A percentile compares a stretch with the other conserved stretches of the same genome.
phyloP scores from a whole-genome alignment of 2,797 vertebrate species.

The Limosa lapponica region DNA sequence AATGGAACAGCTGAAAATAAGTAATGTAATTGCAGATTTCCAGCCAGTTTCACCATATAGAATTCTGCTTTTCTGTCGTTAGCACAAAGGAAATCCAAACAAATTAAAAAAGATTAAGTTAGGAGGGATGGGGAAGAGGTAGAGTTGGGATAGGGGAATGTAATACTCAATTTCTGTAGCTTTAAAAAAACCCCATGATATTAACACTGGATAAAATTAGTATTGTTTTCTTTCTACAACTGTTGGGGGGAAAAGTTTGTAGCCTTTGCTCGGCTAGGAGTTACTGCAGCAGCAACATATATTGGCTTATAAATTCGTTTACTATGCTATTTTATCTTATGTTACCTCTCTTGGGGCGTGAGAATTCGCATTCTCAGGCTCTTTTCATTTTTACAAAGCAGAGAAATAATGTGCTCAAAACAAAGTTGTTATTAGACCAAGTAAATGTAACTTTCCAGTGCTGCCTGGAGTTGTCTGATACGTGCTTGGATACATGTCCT shows the following conservation, averaged over 20 bases:
- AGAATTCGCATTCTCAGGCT: background rate
- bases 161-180: background rate
- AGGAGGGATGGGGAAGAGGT: background rate
- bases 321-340: background rate
- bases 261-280: background rate
- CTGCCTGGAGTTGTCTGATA: background rate
- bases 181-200: background rate
- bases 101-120: background rate
- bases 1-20: background rate
- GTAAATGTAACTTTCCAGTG: background rate
- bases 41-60: background rate
- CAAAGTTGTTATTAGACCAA: background rate
- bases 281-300: background rate
- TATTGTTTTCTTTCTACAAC: background rate
- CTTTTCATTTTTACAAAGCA: constrained; percentile 20
- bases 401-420: constrained; percentile 18
- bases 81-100: background rate
- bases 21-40: background rate
- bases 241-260: background rate
- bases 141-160: background rate
- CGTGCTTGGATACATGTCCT: background rate
- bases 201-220: background rate
- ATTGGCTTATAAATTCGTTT: background rate
- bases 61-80: background rate
- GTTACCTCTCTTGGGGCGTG: background rate